Base-by-base conservation (phyloP, 2,113 vertebrate genomes). In the Potamarius usumacintae region DNA sequence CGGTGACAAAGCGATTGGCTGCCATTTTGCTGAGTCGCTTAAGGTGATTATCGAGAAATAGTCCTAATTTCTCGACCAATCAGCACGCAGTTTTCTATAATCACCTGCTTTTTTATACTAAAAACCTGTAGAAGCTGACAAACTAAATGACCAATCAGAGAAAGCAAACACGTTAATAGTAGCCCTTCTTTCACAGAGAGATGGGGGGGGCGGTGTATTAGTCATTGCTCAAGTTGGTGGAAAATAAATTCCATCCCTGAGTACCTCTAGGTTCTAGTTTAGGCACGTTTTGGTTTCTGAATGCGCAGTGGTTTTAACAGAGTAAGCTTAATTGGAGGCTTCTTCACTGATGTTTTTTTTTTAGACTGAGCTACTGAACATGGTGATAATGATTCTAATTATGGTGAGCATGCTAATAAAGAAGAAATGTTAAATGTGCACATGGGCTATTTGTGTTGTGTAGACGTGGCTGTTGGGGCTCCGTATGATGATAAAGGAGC, bases 401-500 rank as follows among this genome's bases (percentile, higher is more conserved):
- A 76, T 76, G 25, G 52, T 55, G 52, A 58, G 4, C 27, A 34
- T 57, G 8, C 9, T 27, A 50, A 76, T 74, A 11, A 72, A 5
- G 74, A 12, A 77, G 18, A 77, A 77, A 57, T 57, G n/a, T 17
- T 57, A 27, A n/a, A 17, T 53, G 4, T 53, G 50, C 20, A 7
- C n/a, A 6, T 80, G 78, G 5, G 8, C 50, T 85, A 5, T 72
- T 92, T 86, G 90, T 88, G 48, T 69, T 71, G 20, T 81, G 93
- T 94, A 99, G 98, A 99, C 94, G 96, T 99, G 92, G 98, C 97
- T 42, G 95, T 99, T 18, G 97, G 97, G 87, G 97, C 97, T 63
- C 98, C 98, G 0, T 97, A 98, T 85, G 96, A 96, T 6, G 93
- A 93, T 9, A 76, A 83, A 0, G 95, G 92, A 42, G 88, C 77